Evolutionary conservation across 2,888 invertebrate genomes (phyloP).

Genomic region (Melieria omissa): DNA sequence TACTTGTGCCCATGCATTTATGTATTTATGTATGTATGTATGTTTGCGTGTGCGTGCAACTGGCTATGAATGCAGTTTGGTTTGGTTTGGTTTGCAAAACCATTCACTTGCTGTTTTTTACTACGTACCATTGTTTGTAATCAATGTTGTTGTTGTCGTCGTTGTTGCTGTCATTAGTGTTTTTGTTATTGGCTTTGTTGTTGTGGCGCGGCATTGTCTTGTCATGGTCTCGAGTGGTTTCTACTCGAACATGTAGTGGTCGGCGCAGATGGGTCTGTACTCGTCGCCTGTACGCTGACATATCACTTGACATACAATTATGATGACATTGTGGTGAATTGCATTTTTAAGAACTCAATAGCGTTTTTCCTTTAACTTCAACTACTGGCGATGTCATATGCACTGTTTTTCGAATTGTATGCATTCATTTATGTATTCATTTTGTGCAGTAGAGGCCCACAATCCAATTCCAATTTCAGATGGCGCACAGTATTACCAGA

Average conservation of each 20-base stretch:
- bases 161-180: not conserved
- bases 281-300: not conserved
- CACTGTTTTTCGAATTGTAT: too few species aligned
- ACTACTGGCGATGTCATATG: too few species aligned
- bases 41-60: conserved; percentile 25
- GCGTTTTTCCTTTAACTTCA: too few species aligned
- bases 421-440: too few species aligned
- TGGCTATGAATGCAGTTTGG: not conserved
- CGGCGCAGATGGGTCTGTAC: not conserved
- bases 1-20: not conserved
- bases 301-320: conserved; percentile 58
- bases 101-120: not conserved
- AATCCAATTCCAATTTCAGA: too few species aligned
- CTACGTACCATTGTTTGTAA: too few species aligned
- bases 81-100: conserved; percentile 19
- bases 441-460: too few species aligned
- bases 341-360: conserved; percentile 15
- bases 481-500: too few species aligned
- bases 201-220: conserved; percentile 51
- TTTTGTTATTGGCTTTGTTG: conserved; percentile 34
- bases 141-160: not conserved
- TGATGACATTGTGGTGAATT: conserved; percentile 57
- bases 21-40: conserved; percentile 5
- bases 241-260: not conserved
- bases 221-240: conserved; percentile 58